Evolutionary conservation across 64 coral and sea anemone genomes (phyloP), one percentile per base, ranked within the genome.

Genomic region (Stichodactyla mertensii): DNA sequence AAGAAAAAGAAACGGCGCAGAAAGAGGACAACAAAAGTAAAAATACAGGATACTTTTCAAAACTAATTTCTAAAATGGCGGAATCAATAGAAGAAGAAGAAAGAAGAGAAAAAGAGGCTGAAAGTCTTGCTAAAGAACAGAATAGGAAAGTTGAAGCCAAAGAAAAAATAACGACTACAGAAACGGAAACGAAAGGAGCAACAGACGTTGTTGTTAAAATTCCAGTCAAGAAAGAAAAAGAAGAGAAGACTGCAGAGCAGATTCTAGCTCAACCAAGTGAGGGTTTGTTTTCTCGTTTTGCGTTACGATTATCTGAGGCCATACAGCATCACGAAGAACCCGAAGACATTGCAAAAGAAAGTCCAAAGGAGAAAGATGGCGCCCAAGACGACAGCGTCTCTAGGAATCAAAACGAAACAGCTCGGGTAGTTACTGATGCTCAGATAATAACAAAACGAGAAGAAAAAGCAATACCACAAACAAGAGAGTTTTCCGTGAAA

Each of bases 31-130:
- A 20, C 7, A 81, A 79, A 52, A 52, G 10, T 6, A 79, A 81
- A 81, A 51, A 81, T 28, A 51, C 4, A 54, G 78, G 78, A 5
- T 81, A 81, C 78, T 81, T 81, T 53, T 52, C 78, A 52, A 81
- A 55, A 16, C 78, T 81, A 16, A 55, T 81, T 81, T 81, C 20
- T 6, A 81, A 81, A 54, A 81, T 81, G 78, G 78, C 78, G 15
- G 78, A 81, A 55, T 81, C 78, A 52, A 81, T 81, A 52, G 78
- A 81, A 81, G 36, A 81, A 28, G n/a, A 81, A 55, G 78, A 81
- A 55, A 81, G 22, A 28, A 52, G 26, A 55, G 52, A 81, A 22
- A 81, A 81, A 81, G 69, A 14, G 26, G 18, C 78, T 54, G 78
- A 52, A 74, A n/a, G 69, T 23, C 69, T 74, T 74, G 22, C 11